These are phyloP conservation scores for Doryteuthis pealeii DNA, from an alignment of 1,140 invertebrate species.

Conservation along the genomic window DNA sequence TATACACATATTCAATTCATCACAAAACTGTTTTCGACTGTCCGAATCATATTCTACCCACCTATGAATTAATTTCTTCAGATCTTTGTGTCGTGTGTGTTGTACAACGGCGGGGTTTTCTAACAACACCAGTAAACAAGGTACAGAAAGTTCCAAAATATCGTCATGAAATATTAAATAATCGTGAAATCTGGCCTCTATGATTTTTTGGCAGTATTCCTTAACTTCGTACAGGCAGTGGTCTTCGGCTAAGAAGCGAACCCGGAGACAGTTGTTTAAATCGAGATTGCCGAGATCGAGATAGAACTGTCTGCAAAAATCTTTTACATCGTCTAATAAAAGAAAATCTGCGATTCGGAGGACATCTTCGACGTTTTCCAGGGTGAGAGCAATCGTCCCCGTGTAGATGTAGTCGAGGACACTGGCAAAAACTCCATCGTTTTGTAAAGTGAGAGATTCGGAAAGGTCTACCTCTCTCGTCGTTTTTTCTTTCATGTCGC, in stretches of 20 bases:
- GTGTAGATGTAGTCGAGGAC: constrained; percentile 91
- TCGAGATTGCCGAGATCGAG: constrained; percentile 53
- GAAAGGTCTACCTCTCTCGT: constrained; percentile 71
- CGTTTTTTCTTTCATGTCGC: constrained; percentile 61
- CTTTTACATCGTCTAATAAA: constrained; percentile 67
- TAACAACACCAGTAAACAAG: constrained; percentile 43
- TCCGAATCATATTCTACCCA: constrained; percentile 50
- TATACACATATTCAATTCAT: constrained; percentile 39
- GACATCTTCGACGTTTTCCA: constrained; percentile 82
- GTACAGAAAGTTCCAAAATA: constrained; percentile 55
- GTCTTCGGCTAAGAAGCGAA: constrained; percentile 49
- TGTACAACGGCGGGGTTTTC: constrained; percentile 48
- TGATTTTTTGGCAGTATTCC: constrained; percentile 45
- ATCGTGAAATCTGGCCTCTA: constrained; percentile 55
- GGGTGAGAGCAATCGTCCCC: constrained; percentile 67
- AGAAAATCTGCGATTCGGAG: constrained; percentile 54
- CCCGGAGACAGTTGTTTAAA: constrained; percentile 48
- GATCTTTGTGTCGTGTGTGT: constrained; percentile 47
- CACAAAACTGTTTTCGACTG: constrained; percentile 30
- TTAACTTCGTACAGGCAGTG: constrained; percentile 51
- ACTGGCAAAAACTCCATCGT: constrained; percentile 69
- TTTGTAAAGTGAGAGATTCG: constrained; percentile 48
- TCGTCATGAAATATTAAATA: constrained; percentile 54
- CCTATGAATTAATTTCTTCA: constrained; percentile 43
- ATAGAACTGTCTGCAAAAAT: constrained; percentile 55